Base-by-base conservation (phyloP, 2,797 vertebrate genomes). In the Adrianichthys oophorus region DNA sequence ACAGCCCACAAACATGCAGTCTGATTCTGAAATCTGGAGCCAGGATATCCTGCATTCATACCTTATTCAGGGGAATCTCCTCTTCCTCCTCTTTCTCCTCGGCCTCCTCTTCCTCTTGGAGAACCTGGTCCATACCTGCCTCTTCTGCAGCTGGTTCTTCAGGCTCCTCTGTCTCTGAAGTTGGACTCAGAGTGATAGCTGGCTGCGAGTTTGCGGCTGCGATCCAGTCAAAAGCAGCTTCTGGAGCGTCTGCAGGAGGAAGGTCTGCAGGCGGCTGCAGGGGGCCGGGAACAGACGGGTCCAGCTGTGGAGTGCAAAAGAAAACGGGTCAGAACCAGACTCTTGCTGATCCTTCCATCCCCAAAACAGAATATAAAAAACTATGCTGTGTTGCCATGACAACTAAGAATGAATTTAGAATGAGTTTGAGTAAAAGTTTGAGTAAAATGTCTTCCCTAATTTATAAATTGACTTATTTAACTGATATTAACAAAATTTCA, bases 1-100 rank as follows among this genome's bases (percentile, higher is more conserved):
- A 37, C 32, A 37, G 32, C 32, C 29, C 32, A 37, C 32, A 37
- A 37, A 37, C 10, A 13, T 3, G 26, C 26, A 10, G 8, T 37
- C 10, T 37, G 3, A 37, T 37, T 37, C 32, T 37, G 32, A 37
- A 12, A 37, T 37, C 32, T 13, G 10, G 10, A 37, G 32, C 42
- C 17, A 18, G 17, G 43, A 19, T 18, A 17, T 37, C 10, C 32
- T 37, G 10, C 10, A 13, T 12, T 61, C 68, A 56, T 94, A 98
- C 96, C 95, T 96, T 92, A 10, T 90, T 87, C 74, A 93, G 84
- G 59, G 88, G 69, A 37, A 92, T 89, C 60, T 94, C 91, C 44
- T 83, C 79, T 16, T 60, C 75, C 85, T 71, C 23, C 15, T 51
- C 17, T 4, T 13, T 3, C 4, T 92, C 89, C 4, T 52, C 89